Evolutionary conservation across 2,888 invertebrate species (phyloP).

Genomic region (Aethes cnicana): DNA sequence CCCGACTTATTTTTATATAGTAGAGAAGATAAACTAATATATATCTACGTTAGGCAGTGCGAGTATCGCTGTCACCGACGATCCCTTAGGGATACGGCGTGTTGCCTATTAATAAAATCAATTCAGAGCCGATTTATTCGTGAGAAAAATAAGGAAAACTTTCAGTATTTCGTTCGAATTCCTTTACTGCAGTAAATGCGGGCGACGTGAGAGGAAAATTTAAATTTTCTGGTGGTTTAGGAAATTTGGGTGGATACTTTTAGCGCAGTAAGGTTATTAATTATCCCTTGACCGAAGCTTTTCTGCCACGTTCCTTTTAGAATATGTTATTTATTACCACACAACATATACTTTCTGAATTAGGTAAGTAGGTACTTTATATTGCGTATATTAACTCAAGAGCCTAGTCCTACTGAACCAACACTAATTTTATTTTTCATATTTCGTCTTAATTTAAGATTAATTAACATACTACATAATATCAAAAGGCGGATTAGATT

Average conservation of each 20-base stretch:
- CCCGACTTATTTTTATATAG: no score
- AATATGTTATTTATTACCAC: constrained; percentile 12
- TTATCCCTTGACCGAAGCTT: constrained; percentile 9
- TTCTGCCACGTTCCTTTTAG: constrained; percentile 15
- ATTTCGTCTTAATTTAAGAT: not conserved
- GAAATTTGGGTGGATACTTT: not conserved
- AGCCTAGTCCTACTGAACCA: no score
- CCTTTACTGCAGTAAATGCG: constrained; percentile 7
- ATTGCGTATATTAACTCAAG: no score
- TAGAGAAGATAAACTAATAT: constrained; percentile 27
- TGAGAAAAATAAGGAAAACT: constrained; percentile 34
- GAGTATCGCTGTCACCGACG: constrained; percentile 32
- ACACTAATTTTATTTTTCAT: not conserved
- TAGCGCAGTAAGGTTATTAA: constrained; percentile 11
- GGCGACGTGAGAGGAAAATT: constrained; percentile 3
- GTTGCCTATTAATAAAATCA: constrained; percentile 49
- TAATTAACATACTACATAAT: not conserved
- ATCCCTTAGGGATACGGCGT: constrained; percentile 34
- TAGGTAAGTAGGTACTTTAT: no score
- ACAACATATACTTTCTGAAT: no score
- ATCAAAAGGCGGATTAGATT: not conserved
- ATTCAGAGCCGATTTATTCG: constrained; percentile 41
- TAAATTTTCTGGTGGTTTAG: not conserved
- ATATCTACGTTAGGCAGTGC: no score
- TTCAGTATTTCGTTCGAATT: constrained; percentile 7